Evolutionary conservation across 2,797 vertebrate genomes (phyloP), one percentile per base, ranked within the genome.

Genomic region (Toxotes lorentzi): DNA sequence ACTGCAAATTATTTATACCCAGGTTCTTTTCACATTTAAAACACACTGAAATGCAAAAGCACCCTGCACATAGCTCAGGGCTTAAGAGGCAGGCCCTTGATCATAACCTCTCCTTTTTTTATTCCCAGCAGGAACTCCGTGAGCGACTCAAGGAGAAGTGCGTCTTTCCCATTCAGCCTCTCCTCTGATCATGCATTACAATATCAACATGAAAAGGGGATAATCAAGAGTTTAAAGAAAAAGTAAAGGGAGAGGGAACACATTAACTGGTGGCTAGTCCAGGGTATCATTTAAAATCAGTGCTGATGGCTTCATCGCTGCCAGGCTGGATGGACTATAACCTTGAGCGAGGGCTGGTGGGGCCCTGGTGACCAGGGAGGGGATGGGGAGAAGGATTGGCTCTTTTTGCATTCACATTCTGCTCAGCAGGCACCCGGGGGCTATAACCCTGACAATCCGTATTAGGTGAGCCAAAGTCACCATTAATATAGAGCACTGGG

Each of bases 401-500:
- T 92, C 86, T 91, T 81, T 91, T 92, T 93, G 91, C 85, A 93
- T 94, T 94, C 83, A 86, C 92, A 94, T 93, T 95, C 92, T 70
- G 86, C 92, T 93, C 92, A 90, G 91, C 88, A 86, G 86, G 91
- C 90, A 91, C 93, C 94, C 91, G 91, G 94, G 93, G 94, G 93
- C 94, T 86, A 93, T 95, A 95, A 95, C 95, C 95, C 95, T 94
- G 94, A 93, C 91, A 95, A 94, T 94, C 93, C 86, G 93, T 92
- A 91, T 93, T 94, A 94, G 92, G 93, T 95, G 93, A 94, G 92
- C 92, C 95, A 95, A 95, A 95, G 95, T 94, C 94, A 94, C 94
- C 95, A 96, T 95, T 95, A 95, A 95, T 95, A 95, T 94, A 92
- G 91, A 94, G 94, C 93, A 91, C 83, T 90, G 93, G 94, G 93